These are phyloP conservation scores for Oncorhynchus clarkii DNA, from an alignment of 2,113 vertebrate genomes.

Conservation along the genomic window DNA sequence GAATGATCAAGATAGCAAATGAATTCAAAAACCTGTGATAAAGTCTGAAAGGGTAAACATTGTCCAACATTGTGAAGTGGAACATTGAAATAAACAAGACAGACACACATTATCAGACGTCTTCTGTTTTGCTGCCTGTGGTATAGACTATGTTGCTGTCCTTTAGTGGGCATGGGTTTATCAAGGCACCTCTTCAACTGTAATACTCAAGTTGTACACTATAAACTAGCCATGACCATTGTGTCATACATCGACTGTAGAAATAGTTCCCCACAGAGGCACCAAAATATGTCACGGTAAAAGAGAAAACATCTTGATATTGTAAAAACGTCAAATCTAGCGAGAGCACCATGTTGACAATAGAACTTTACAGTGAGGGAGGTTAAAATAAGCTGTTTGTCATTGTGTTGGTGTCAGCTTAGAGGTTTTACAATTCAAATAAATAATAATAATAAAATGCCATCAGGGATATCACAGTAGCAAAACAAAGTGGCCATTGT, in stretches of 20 bases:
- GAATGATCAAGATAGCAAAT: conserved; percentile 26
- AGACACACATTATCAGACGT: conserved; percentile 31
- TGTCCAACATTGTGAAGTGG: conserved; percentile 29
- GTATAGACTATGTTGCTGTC: conserved; percentile 36
- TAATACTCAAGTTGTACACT: conserved; percentile 42
- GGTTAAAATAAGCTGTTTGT: conserved; percentile 24
- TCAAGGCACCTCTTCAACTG: conserved; percentile 71
- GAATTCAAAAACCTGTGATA: conserved; percentile 21
- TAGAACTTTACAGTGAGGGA: conserved; percentile 12
- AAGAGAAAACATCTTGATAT: conserved; percentile 62
- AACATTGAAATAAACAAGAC: conserved; percentile 10
- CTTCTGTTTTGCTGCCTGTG: conserved; percentile 22
- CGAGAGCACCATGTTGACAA: conserved; percentile 76
- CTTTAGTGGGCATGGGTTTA: conserved; percentile 54
- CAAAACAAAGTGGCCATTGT: not conserved
- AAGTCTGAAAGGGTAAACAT: conserved; percentile 49
- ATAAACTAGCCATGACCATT: conserved; percentile 40
- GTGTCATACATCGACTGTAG: conserved; percentile 39
- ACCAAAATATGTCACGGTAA: conserved; percentile 73
- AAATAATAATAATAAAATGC: conserved; percentile 20
- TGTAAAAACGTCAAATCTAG: conserved; percentile 62
- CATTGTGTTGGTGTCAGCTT: conserved; percentile 35
- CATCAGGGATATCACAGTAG: not conserved
- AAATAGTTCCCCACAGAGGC: conserved; percentile 73
- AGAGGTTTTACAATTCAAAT: conserved; percentile 51